Base-by-base conservation (phyloP, 92 coral and sea anemone species). In the Epizoanthus rinbou region DNA sequence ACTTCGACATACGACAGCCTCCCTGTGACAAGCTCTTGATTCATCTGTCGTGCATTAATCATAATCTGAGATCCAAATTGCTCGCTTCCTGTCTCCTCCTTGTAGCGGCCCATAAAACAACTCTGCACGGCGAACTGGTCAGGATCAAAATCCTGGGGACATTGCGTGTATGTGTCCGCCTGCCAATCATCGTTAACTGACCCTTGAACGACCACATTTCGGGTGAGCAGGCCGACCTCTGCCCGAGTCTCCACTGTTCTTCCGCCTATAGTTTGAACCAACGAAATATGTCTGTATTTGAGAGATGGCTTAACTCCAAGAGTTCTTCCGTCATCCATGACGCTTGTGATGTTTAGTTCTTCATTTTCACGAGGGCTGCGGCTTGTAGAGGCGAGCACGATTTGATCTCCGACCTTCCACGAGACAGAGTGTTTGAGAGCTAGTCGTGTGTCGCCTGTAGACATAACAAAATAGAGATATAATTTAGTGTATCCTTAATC, bases 181-280 rank as follows among this genome's bases (percentile, higher is more conserved):
- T 64, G 37, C 95, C 94, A 90, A 43, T 88, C 93, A 57, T 91
- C 91, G 57, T 95, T 90, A 45, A 85, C 88, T 69, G 98, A 95
- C 6, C 97, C 98, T 79, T 92, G 93, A 15, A 95, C 94, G 70
- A 95, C 95, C 41, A 95, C 98, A 75, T 95, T 95, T 66, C 98
- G 94, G 74, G 98, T 95, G 10, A 95, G 96, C 25, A 95, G 91
- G 10, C 98, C 98, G 8, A 95, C 98, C 75, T 95, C 98, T 17
- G 97, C 98, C 8, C 94, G 89, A 2, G 98, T 90, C 64, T 92
- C 94, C 31, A 95, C 86, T 17, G 62, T 76, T 41, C 89, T 79
- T 8, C 94, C 95, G 56, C 86, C 97, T 0, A 95, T 76, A 8
- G 79, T 86, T 75, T 95, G 98, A 1, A 63, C 89, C 17, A 95